Evolutionary conservation across 2,888 invertebrate genomes (phyloP).

Genomic region (Cephus pygmeus): DNA sequence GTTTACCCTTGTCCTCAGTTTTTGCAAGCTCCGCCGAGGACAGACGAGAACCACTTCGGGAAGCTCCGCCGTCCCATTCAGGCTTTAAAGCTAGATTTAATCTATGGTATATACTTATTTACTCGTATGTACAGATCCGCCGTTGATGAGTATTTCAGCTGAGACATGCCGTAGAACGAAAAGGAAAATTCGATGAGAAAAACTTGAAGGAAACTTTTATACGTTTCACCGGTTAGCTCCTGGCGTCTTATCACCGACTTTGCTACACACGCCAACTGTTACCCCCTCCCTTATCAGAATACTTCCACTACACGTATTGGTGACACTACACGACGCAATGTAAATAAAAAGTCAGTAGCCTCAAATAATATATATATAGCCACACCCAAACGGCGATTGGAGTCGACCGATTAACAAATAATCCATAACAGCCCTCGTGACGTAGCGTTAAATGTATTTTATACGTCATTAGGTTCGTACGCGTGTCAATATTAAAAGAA

Average conservation of each 20-base stretch:
- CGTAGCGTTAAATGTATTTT: neutral
- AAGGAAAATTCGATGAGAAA: neutral
- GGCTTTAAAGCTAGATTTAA: constrained; percentile 4
- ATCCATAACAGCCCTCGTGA: neutral
- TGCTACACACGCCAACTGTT: neutral
- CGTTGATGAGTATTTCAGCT: constrained; percentile 22
- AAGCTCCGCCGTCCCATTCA: constrained; percentile 1
- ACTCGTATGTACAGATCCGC: constrained; percentile 41
- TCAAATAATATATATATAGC: neutral
- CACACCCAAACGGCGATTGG: neutral
- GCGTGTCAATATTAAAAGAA: neutral
- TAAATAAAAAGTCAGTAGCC: neutral
- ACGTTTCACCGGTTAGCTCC: neutral
- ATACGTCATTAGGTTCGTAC: neutral
- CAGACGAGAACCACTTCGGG: constrained; percentile 1
- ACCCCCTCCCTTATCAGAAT: neutral
- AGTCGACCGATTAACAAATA: neutral
- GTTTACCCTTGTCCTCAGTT: constrained; percentile 22
- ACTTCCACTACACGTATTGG: neutral
- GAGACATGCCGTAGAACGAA: neutral
- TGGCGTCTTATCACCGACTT: neutral
- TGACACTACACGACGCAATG: neutral
- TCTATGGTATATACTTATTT: constrained; percentile 27
- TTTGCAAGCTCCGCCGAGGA: constrained; percentile 20
- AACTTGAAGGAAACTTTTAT: neutral